Conservation (phyloP, 1,140 invertebrate genomes). For the Cepaea nemoralis region DNA sequence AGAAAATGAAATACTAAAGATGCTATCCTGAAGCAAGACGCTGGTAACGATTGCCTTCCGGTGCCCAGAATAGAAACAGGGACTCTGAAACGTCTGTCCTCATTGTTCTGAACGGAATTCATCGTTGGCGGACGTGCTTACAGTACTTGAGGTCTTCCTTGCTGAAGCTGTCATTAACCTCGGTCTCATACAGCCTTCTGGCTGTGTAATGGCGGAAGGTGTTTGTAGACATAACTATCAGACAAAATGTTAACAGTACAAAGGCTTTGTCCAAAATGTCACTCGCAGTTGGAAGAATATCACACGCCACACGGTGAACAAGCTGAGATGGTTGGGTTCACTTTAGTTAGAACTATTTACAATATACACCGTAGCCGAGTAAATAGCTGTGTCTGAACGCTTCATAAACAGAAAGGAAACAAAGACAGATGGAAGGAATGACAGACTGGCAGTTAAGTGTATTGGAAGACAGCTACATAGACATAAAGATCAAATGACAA, state of each 20-base stretch:
- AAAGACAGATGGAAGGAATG: too few species aligned
- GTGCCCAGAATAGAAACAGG: background rate
- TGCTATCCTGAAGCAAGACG: too few species aligned
- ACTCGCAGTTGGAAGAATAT: background rate
- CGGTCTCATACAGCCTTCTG: background rate
- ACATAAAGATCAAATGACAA: too few species aligned
- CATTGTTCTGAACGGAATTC: background rate
- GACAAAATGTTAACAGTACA: background rate
- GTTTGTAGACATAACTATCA: background rate
- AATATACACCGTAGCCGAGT: too few species aligned
- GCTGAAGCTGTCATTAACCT: background rate
- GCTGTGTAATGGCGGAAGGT: slow-evolving; percentile 1
- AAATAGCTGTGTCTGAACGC: too few species aligned
- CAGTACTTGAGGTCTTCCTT: background rate
- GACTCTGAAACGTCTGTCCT: background rate
- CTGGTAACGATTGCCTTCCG: background rate
- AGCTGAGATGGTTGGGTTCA: too few species aligned
- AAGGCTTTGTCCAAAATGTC: background rate
- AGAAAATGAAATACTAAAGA: too few species aligned
- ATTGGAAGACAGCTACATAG: too few species aligned
- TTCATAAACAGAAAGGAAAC: too few species aligned
- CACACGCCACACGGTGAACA: too few species aligned
- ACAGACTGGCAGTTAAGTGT: too few species aligned
- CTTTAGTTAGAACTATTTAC: too few species aligned
- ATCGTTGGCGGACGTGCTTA: background rate